Evolutionary conservation across 92 coral and sea anemone genomes (phyloP), one percentile per base, ranked within the genome.

Genomic region (Galaxea fascicularis): DNA sequence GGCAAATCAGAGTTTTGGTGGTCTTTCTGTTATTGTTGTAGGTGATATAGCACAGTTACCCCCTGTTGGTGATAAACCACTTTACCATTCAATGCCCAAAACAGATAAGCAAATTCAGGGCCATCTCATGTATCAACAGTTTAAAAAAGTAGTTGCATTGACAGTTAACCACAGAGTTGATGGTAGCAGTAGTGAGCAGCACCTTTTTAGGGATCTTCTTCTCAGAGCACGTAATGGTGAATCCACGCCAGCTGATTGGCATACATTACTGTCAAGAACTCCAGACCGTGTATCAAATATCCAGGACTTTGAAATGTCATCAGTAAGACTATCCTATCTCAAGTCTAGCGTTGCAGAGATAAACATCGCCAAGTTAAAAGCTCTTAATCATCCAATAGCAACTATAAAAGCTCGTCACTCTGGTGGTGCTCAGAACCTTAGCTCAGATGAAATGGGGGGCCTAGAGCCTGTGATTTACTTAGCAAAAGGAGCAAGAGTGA

Each of bases 81-180:
- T n/a, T n/a, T n/a, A n/a, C n/a, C n/a, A n/a, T n/a, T n/a, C n/a
- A 92, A 85, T 79, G 63, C 92, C 92, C 16, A 85, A 89, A 81
- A 53, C 87, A 79, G 90, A 85, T 49, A 86, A 88, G 65, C 90
- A 82, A 28, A 79, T 71, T 26, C 84, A 88, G 72, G 95, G 92
- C 35, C 80, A 74, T 60, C 78, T 80, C 47, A 89, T 92, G 73
- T 92, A 84, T 81, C 69, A 91, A 82, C 72, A 91, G 85, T 87
- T 91, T 62, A 85, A 88, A 88, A 41, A 89, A 72, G 92, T 86
- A 49, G 92, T 91, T 39, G 30, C 86, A 46, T 91, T 91, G 58
- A 51, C 91, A 77, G 91, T 82, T 13, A 92, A 92, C 83, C 95
- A 92, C 77, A 92, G 91, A 87, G 95, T 89, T 76, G 60, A 74